Evolutionary conservation across 37 sponge, comb jelly and placozoan genomes (phyloP).

Genomic region (Spongia lamella): DNA sequence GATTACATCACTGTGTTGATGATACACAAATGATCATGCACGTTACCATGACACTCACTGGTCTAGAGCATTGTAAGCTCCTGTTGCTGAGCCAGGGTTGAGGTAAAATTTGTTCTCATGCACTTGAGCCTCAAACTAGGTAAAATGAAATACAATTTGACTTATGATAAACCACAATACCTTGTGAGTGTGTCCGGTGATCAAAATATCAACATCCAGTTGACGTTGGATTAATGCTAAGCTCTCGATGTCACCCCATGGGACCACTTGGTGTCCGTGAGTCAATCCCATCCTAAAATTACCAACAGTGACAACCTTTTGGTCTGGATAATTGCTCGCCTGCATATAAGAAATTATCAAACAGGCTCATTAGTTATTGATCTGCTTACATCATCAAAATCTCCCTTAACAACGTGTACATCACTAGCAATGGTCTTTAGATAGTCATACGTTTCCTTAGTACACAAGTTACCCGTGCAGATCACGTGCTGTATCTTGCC

Average conservation of each 20-base stretch:
- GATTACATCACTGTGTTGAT: slow-evolving; percentile 58
- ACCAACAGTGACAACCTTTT: slow-evolving; percentile 96
- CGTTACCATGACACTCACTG: slow-evolving; percentile 34
- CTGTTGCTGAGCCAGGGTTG: slow-evolving; percentile 98
- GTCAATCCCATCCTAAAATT: slow-evolving; percentile 94
- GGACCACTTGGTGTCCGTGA: slow-evolving; percentile 98
- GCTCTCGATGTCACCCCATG: slow-evolving; percentile 98
- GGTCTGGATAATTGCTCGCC: slow-evolving; percentile 86
- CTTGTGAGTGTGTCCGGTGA: slow-evolving; percentile 99
- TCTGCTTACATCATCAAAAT: slow-evolving; percentile 92
- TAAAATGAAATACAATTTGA: not conserved
- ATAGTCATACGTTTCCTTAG: slow-evolving; percentile 93
- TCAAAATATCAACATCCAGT: slow-evolving; percentile 93
- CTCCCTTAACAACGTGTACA: slow-evolving; percentile 93
- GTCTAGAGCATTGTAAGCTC: slow-evolving; percentile 94
- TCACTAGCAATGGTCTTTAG: slow-evolving; percentile 96
- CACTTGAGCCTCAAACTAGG: slow-evolving; percentile 86
- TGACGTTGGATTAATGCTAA: slow-evolving; percentile 89
- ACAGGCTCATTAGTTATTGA: not conserved
- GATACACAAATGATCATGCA: not conserved
- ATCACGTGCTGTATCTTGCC: slow-evolving; percentile 98
- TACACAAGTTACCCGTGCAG: slow-evolving; percentile 97
- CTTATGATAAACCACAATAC: slow-evolving; percentile 18
- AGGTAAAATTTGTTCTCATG: slow-evolving; percentile 95
- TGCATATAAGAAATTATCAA: slow-evolving; percentile 17